Conservation (phyloP, 2,888 invertebrate species). For the Helicoverpa assulta region DNA sequence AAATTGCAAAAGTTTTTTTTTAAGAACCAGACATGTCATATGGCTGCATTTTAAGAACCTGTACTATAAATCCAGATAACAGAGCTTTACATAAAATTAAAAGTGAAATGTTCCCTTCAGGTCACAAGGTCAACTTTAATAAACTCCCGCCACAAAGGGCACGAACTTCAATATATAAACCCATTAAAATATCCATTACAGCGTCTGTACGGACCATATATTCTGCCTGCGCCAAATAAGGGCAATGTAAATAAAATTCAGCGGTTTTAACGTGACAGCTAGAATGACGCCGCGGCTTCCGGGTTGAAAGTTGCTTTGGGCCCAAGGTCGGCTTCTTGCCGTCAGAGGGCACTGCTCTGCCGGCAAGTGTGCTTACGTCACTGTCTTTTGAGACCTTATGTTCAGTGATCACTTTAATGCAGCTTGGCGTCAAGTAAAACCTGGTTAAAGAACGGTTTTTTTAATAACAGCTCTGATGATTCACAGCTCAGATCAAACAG, state of each 20-base stretch:
- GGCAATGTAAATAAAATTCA: slow-evolving; percentile 71
- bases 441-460: neutral
- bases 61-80: slow-evolving; percentile 10
- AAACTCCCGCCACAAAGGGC: slow-evolving; percentile 52
- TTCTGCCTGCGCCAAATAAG: slow-evolving; percentile 67
- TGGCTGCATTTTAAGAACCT: neutral
- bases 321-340: slow-evolving; percentile 77
- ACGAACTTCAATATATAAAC: slow-evolving; percentile 56
- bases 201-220: slow-evolving; percentile 55
- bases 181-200: slow-evolving; percentile 62
- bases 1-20: neutral
- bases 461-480: slow-evolving; percentile 13
- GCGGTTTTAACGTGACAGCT: slow-evolving; percentile 61
- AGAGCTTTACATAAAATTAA: slow-evolving; percentile 16
- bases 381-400: slow-evolving; percentile 53
- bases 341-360: slow-evolving; percentile 76
- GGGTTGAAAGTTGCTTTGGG: slow-evolving; percentile 85
- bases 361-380: slow-evolving; percentile 73
- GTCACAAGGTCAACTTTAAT: slow-evolving; percentile 57
- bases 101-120: slow-evolving; percentile 23
- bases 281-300: slow-evolving; percentile 75
- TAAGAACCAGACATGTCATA: neutral
- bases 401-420: slow-evolving; percentile 38
- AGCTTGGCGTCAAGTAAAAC: slow-evolving; percentile 21
- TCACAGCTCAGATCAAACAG: slow-evolving; percentile 3